Base-by-base conservation (phyloP, 2,113 vertebrate species). In the Indri indri region DNA sequence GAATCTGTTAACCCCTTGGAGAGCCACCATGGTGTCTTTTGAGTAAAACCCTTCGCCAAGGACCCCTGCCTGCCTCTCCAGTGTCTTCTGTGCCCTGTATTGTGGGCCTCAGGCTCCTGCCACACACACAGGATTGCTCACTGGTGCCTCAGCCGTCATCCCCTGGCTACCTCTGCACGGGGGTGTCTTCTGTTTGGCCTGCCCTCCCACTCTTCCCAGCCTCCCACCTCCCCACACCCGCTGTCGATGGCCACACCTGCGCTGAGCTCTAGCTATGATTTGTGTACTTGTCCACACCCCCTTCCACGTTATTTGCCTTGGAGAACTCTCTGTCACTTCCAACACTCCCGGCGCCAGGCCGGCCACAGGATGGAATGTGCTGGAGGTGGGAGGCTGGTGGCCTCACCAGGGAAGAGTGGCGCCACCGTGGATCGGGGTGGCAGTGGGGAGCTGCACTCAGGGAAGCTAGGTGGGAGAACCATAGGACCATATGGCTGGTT, bases 51-150 rank as follows among this genome's bases (percentile, higher is more conserved):
- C 18, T 80, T 57, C 50, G 30, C 57, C 13, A 2, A 13, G 27
- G 25, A 71, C 47, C 23, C 12, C 47, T 10, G 13, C 70, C 22
- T 27, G 57, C 61, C 65, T 47, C 68, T 91, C 30, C 25, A 63
- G 20, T 10, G 11, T 54, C 32, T 73, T 63, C 74, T 34, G n/a
- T 23, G 45, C 40, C 76, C 23, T 0, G 0, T 4, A 2, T 6
- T 61, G 1, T 2, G 1, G 68, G 14, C 42, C 63, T 2, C 1
- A 27, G 71, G n/a, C 22, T 93, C 32, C 52, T 63, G 45, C 59
- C 61, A 37, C 50, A 5, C 0, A 5, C 12, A 10, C 9, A 32
- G 32, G 2, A 10, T 63, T 2, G 0, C 59, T 34, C 0, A 0
- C 6, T 5, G 16, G 32, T 23, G 80, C 74, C 79, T 13, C 16